Evolutionary conservation across 2,888 invertebrate species (phyloP), one percentile per base, ranked within the genome.

Genomic region (Papilio gigon): DNA sequence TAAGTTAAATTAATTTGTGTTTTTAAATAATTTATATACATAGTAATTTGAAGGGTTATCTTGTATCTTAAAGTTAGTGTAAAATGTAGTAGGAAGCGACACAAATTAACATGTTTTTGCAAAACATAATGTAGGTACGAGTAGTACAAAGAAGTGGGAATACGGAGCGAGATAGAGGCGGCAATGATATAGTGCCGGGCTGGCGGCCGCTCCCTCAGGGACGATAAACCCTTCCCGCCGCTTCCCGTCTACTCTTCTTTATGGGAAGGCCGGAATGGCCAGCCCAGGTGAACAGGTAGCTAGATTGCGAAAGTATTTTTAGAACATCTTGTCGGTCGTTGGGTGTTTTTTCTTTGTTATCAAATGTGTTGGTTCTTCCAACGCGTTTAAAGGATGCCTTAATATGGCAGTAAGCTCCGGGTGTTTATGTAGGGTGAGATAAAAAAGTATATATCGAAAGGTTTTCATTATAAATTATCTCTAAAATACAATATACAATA

Each of bases 151-250:
- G 84, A 85, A 82, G 79, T 81, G 71, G 76, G 81, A 80, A 77
- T 81, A 84, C 82, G 82, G 84, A 84, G 81, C 81, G 80, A 88
- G 86, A 89, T 87, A 87, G 89, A 89, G 82, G 82, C 83, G 83
- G 87, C 88, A 90, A 91, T 91, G 92, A 92, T 92, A 89, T 91
- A 92, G 90, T 90, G 90, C 80, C 87, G 88, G 90, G 88, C 88
- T 84, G 81, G 84, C 85, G 86, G 86, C 80, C 80, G 86, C 77
- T 90, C 92, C 92, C 91, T 83, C 79, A 87, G 92, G 92, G 82
- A 85, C 91, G 89, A 91, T 91, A 92, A 92, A 91, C 90, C 91
- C 91, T 89, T 88, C 90, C 87, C 84, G 83, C 77, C 82, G 85
- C 90, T 88, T 89, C 88, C 90, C 88, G 87, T 86, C 86, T 88